These are phyloP conservation scores for Verasper variegatus DNA, from an alignment of 2,113 vertebrate genomes.

Conservation along the genomic window DNA sequence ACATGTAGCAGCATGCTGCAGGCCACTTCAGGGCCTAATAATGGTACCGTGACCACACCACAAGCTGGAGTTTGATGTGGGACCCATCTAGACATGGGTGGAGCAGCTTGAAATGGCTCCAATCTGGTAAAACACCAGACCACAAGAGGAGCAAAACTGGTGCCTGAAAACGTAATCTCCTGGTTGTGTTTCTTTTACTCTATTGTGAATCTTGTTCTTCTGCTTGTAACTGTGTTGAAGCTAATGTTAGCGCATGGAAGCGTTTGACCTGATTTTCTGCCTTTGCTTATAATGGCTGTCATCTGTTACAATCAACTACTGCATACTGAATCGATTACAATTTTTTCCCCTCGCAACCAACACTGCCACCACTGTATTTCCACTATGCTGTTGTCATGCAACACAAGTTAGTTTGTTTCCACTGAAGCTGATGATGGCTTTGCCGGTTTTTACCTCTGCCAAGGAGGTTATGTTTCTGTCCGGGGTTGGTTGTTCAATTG, in stretches of 20 bases:
- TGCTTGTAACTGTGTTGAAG: background rate
- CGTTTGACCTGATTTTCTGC: background rate
- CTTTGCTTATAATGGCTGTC: background rate
- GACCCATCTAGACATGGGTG: slow-evolving; percentile 73
- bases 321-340: background rate
- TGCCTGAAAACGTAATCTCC: slow-evolving; percentile 35
- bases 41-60: slow-evolving; percentile 68
- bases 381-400: slow-evolving; percentile 33
- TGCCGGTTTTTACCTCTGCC: background rate
- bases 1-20: slow-evolving; percentile 41
- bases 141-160: slow-evolving; percentile 46
- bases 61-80: slow-evolving; percentile 72
- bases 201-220: background rate
- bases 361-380: slow-evolving; percentile 28
- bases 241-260: background rate
- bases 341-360: background rate
- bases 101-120: slow-evolving; percentile 61
- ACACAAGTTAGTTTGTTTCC: slow-evolving; percentile 15
- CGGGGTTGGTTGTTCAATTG: background rate
- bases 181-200: slow-evolving; percentile 11
- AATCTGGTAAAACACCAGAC: slow-evolving; percentile 63
- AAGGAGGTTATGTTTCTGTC: background rate
- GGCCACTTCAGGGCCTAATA: slow-evolving; percentile 56
- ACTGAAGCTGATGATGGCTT: background rate
- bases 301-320: background rate